phyloP scores from a whole-genome alignment of 2,113 vertebrate species.

The Phalacrocorax carbo region DNA sequence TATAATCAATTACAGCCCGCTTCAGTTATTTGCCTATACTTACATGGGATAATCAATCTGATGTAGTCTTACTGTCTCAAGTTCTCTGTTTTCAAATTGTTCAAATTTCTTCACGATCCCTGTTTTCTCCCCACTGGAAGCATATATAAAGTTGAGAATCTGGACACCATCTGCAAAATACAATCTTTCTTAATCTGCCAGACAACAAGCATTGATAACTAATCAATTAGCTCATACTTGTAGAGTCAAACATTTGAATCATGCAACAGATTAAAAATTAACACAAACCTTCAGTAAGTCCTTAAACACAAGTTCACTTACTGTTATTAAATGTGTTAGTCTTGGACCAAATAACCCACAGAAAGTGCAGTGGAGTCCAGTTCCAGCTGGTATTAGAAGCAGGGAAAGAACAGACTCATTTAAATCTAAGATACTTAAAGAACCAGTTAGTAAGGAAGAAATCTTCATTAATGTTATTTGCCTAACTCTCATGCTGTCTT shows the following conservation, averaged over 20 bases:
- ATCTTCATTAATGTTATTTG: not conserved
- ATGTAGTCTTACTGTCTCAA: slow-evolving; percentile 78
- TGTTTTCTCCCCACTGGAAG: slow-evolving; percentile 84
- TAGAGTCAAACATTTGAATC: not conserved
- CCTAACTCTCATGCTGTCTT: not conserved
- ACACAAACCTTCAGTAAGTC: not conserved
- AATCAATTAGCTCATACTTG: not conserved
- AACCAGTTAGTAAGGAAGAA: not conserved
- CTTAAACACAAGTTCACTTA: not conserved
- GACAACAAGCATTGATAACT: not conserved
- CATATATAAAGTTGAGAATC: slow-evolving; percentile 83
- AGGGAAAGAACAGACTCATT: not conserved
- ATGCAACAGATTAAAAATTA: not conserved
- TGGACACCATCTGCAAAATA: slow-evolving; percentile 76
- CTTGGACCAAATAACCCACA: not conserved
- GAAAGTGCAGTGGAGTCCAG: not conserved
- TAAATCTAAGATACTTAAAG: not conserved
- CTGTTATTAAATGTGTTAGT: not conserved
- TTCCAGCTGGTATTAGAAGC: not conserved
- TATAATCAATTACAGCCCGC: not conserved
- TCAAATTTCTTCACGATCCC: slow-evolving; percentile 84
- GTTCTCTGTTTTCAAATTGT: slow-evolving; percentile 80
- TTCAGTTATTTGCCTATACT: slow-evolving; percentile 27
- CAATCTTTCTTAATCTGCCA: slow-evolving; percentile 8
- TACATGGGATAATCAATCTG: slow-evolving; percentile 83